phyloP scores from a whole-genome alignment of 2,113 vertebrate genomes.

The Malurus melanocephalus region DNA sequence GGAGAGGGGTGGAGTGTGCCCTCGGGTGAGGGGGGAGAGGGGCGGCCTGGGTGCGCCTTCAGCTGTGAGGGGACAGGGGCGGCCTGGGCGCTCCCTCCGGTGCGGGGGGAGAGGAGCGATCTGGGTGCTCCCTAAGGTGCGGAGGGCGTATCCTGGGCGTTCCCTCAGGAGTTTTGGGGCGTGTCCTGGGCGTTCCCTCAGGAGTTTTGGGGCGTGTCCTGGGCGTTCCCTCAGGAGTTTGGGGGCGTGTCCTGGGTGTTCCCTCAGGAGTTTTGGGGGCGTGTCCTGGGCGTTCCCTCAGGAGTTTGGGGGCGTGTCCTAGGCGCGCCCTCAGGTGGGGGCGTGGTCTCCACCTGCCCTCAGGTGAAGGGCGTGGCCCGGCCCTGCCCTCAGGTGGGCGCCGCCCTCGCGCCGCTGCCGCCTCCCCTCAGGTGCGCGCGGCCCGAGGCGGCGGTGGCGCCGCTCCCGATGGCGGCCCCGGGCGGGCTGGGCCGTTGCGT shows the following conservation, averaged over 20 bases:
- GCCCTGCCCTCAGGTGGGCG: not conserved
- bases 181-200: not conserved
- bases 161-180: not conserved
- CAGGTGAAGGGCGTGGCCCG: not conserved
- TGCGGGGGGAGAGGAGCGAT: not conserved
- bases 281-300: no score
- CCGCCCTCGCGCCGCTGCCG: not conserved
- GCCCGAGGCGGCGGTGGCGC: not conserved
- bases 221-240: no score
- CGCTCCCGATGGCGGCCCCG: not conserved
- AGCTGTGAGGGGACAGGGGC: no score
- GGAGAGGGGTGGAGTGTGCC: not conserved
- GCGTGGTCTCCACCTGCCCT: not conserved
- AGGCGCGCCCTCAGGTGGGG: not conserved
- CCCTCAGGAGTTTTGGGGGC: not conserved
- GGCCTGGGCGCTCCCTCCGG: not conserved
- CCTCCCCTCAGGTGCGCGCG: not conserved
- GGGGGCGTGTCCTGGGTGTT: not conserved
- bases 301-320: not conserved
- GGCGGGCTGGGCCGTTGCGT: conserved; percentile 79
- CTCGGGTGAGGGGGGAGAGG: no score
- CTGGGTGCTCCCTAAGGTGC: not conserved
- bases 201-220: not conserved
- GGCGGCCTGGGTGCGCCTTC: not conserved
- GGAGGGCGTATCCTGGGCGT: not conserved